Percentiles rank a stretch among this genome's conserved stretches.
phyloP scores from a whole-genome alignment of 2,113 vertebrate genomes.

The Hyaena hyaena region DNA sequence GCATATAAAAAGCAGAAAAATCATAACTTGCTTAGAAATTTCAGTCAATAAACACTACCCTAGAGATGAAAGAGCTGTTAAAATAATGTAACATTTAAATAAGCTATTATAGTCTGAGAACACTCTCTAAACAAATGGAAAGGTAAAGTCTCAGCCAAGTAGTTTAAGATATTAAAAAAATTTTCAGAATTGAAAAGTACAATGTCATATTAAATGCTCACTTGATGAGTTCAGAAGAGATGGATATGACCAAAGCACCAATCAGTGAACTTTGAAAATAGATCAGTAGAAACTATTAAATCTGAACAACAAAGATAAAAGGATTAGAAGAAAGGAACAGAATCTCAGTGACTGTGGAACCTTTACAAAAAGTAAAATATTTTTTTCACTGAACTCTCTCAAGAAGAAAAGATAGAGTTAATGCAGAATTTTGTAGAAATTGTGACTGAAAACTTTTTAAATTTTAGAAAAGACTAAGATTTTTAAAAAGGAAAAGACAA shows the following conservation, averaged over 20 bases:
- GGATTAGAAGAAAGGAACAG: neutral
- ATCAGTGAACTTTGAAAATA: neutral
- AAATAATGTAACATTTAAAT: neutral
- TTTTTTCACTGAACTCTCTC: neutral
- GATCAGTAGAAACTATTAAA: neutral
- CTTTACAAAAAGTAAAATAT: neutral
- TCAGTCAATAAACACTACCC: neutral
- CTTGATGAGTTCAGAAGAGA: neutral
- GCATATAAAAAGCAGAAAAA: neutral
- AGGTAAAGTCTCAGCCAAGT: neutral
- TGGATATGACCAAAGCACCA: neutral
- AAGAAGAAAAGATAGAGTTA: neutral
- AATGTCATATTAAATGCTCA: neutral
- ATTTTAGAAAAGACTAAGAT: neutral
- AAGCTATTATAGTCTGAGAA: neutral
- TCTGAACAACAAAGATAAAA: neutral
- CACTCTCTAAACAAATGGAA: neutral
- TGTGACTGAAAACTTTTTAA: neutral
- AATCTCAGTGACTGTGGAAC: neutral
- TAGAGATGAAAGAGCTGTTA: neutral
- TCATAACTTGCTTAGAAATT: neutral
- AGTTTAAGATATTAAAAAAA: neutral
- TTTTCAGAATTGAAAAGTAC: neutral
- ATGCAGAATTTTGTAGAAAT: neutral
- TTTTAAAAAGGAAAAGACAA: neutral